Base-by-base conservation (phyloP, 2,797 vertebrate genomes). In the Enoplosus armatus region DNA sequence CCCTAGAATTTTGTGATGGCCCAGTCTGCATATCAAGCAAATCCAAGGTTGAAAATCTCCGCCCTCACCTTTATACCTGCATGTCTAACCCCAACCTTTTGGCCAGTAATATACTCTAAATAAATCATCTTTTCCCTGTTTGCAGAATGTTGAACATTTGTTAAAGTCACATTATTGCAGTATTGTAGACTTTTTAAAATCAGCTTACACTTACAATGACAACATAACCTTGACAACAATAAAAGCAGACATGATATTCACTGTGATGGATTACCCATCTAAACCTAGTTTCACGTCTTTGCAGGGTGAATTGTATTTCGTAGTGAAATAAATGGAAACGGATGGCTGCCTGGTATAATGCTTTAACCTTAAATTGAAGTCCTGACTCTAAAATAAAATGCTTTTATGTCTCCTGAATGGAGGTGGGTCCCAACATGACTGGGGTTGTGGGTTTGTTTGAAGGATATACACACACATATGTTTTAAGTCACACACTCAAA, bases 341-440 rank as follows among this genome's bases (percentile, higher is more conserved):
- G 82, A 77, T 82, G 54, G 45, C 67, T 76, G 68, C 18, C 72
- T 79, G 54, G 29, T 75, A n/a, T 50, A 75, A 69, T 29, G 24
- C 72, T 69, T 81, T 63, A 61, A 80, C 63, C 66, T 80, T 62
- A 73, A 74, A 71, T 53, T 55, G 48, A 80, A 76, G 66, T 75
- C 62, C 24, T 79, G 69, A 65, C 69, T 61, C n/a, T 62, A 35
- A 66, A 77, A 78, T 64, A 72, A 80, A 75, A 45, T 55, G 66
- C 66, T 51, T 72, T 64, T 50, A 64, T 68, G 48, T 68, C 53
- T 31, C 58, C 22, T 35, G 15, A 69, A 39, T 12, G 53, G 47
- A 26, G 31, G 54, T 39, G 22, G 43, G 11, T 37, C 22, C 15
- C 53, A 69, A 65, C 54, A 61, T 22, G 50, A 70, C 45, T 59